Evolutionary conservation across 2,888 invertebrate genomes (phyloP).

Genomic region (Luperina nickerlii): DNA sequence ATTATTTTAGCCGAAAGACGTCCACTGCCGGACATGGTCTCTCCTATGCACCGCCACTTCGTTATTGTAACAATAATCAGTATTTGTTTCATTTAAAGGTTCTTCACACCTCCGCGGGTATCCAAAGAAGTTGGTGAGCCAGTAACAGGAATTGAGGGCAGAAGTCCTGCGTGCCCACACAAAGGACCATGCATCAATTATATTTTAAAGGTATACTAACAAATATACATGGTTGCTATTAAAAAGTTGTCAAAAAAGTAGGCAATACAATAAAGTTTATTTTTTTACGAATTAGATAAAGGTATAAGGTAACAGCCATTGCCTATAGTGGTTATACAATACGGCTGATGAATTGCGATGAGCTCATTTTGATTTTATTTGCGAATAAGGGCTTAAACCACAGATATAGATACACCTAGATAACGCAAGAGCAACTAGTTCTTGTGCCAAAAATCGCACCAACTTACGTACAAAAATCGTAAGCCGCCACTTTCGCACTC

Average conservation of each 20-base stretch:
- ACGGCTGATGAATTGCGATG: background rate
- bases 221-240: background rate
- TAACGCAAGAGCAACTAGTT: too few species aligned
- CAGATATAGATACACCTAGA: too few species aligned
- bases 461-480: too few species aligned
- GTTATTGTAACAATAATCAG: background rate
- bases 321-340: background rate
- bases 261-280: background rate
- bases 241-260: background rate
- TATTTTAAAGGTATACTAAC: constrained; percentile 79
- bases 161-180: constrained; percentile 85
- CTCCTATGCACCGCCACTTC: background rate
- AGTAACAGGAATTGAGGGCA: constrained; percentile 78
- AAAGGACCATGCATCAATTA: constrained; percentile 84
- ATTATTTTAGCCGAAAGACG: background rate
- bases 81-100: constrained; percentile 74
- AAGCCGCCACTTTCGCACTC: too few species aligned
- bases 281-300: background rate
- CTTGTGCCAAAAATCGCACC: too few species aligned
- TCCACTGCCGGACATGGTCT: background rate
- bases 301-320: too few species aligned
- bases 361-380: too few species aligned
- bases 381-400: background rate
- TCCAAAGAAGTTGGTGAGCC: constrained; percentile 83
- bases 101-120: constrained; percentile 87